Conservation (phyloP, 2,888 invertebrate genomes). For the Prosopocoilus inquinatus region DNA sequence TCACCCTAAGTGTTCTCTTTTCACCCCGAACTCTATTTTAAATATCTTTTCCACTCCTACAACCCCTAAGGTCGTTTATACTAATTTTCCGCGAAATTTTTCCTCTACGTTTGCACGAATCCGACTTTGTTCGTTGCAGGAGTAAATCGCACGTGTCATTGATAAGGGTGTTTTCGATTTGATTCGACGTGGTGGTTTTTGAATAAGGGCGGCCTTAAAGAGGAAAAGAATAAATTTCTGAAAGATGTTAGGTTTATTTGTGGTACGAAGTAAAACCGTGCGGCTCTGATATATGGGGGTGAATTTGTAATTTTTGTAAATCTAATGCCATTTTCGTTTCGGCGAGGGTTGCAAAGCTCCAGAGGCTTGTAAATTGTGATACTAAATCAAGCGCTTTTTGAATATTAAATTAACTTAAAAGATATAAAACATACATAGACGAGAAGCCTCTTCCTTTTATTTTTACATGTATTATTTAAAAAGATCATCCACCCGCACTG, state of each 20-base stretch:
- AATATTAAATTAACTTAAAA: constrained; percentile 2
- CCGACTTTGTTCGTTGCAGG: constrained; percentile 20
- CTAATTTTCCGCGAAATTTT: constrained; percentile 10
- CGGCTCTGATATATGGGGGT: constrained; percentile 9
- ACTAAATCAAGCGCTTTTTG: neutral
- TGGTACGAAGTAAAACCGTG: constrained; percentile 15
- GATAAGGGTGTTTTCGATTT: constrained; percentile 24
- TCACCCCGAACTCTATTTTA: constrained; percentile 38
- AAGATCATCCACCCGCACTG: neutral
- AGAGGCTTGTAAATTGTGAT: constrained; percentile 1
- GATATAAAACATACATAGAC: neutral
- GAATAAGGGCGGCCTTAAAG: constrained; percentile 4
- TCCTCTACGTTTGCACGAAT: constrained; percentile 21
- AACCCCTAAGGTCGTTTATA: constrained; percentile 28
- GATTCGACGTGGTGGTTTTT: constrained; percentile 17
- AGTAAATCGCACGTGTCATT: constrained; percentile 22
- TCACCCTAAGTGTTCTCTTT: constrained; percentile 40
- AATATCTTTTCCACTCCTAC: constrained; percentile 36
- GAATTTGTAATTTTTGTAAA: constrained; percentile 24
- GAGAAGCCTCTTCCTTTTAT: neutral
- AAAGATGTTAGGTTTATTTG: constrained; percentile 3
- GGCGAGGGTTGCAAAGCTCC: neutral
- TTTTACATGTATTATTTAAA: neutral
- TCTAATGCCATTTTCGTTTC: constrained; percentile 3
- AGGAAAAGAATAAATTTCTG: constrained; percentile 2